Evolutionary conservation across 2,888 invertebrate genomes (phyloP).

Genomic region (Antheraea assamensis): DNA sequence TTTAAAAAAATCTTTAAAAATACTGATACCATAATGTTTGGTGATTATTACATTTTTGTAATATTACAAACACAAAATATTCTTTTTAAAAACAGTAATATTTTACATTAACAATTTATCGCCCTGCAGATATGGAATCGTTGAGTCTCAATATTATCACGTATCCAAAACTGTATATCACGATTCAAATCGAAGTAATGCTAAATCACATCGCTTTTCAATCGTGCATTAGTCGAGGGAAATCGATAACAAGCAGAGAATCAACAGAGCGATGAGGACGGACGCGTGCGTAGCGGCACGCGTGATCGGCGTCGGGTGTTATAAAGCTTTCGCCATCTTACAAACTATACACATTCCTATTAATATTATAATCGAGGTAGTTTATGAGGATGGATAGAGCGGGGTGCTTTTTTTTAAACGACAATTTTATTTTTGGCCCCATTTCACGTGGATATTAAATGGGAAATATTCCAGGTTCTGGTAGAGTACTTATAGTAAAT

Average conservation of each 20-base stretch:
- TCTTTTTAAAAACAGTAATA: not conserved
- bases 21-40: too few species aligned
- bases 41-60: too few species aligned
- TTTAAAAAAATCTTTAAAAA: too few species aligned
- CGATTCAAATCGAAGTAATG: not conserved
- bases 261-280: not conserved
- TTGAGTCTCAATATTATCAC: not conserved
- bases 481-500: too few species aligned
- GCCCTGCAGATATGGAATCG: not conserved
- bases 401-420: too few species aligned
- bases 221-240: conserved; percentile 1
- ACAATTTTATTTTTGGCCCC: too few species aligned
- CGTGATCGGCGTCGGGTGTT: not conserved
- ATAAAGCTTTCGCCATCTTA: conserved; percentile 8
- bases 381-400: too few species aligned
- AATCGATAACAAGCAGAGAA: not conserved
- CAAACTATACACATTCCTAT: not conserved
- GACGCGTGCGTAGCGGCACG: not conserved
- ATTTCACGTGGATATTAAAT: too few species aligned
- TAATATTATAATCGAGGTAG: not conserved
- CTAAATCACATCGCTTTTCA: conserved; percentile 5
- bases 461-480: too few species aligned
- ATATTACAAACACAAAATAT: too few species aligned
- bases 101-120: not conserved
- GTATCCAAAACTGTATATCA: not conserved